phyloP scores from a whole-genome alignment of 2,113 vertebrate species.

The Zapus hudsonius region DNA sequence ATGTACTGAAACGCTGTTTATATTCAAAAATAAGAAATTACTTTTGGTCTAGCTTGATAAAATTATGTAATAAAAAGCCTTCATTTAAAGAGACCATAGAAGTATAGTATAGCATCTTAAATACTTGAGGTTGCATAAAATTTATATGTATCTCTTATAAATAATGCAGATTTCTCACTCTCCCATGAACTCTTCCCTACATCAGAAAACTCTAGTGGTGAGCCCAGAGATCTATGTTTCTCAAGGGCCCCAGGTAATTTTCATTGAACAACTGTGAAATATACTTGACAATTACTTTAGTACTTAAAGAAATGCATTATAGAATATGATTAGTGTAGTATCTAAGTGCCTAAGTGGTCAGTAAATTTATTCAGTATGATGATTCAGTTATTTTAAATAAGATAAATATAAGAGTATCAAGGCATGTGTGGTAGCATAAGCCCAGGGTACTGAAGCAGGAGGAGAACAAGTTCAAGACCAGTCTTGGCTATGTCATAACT shows the following conservation, averaged over 20 bases:
- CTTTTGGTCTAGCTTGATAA: not conserved
- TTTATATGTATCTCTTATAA: not conserved
- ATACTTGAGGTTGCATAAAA: not conserved
- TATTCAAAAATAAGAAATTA: not conserved
- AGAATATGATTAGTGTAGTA: not conserved
- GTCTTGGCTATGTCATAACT: not conserved
- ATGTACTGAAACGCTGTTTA: not conserved
- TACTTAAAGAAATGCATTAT: not conserved
- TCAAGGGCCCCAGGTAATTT: not conserved
- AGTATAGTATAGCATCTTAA: not conserved
- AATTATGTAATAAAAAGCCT: not conserved
- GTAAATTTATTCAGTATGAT: conserved; percentile 6
- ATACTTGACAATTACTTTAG: not conserved
- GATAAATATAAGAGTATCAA: not conserved
- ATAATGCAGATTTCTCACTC: not conserved
- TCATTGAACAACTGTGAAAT: not conserved
- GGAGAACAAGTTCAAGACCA: not conserved
- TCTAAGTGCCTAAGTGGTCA: not conserved
- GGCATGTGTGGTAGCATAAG: not conserved
- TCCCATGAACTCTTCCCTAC: not conserved
- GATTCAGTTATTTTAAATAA: conserved; percentile 15
- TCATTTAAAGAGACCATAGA: not conserved
- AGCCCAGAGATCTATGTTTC: not conserved
- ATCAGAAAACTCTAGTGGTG: not conserved
- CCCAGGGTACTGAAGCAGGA: not conserved